Evolutionary conservation across 1,140 invertebrate genomes (phyloP).

Genomic region (Dryas iulia): DNA sequence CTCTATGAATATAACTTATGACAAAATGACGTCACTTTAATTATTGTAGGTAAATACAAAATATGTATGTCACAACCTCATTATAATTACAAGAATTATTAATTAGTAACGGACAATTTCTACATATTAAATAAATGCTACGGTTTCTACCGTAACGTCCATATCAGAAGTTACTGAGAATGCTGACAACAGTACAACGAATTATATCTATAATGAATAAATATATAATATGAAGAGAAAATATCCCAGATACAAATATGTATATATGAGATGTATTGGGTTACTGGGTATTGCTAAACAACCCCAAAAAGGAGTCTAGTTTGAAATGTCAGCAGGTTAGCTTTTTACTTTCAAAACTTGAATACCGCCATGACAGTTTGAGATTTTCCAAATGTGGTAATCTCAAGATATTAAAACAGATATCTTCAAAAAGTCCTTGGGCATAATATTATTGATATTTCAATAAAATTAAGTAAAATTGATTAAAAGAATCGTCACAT

Average conservation of each 20-base stretch:
- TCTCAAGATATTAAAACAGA: no score
- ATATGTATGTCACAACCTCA: no score
- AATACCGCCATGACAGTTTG: background rate
- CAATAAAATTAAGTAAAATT: no score
- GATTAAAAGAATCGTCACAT: no score
- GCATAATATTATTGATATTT: no score
- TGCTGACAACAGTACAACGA: background rate
- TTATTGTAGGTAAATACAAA: no score
- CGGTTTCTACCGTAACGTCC: background rate
- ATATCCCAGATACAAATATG: no score
- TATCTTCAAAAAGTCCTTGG: no score
- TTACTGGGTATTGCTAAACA: constrained; percentile 5
- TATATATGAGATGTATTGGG: background rate
- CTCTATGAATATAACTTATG: no score
- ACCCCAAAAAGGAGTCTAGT: constrained; percentile 8
- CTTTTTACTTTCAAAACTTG: background rate
- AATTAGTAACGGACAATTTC: background rate
- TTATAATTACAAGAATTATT: background rate
- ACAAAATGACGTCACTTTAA: no score
- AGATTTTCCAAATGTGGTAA: no score
- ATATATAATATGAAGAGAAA: no score
- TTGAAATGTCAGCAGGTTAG: constrained; percentile 2
- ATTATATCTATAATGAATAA: background rate
- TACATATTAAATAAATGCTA: background rate
- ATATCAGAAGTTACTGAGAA: background rate